A percentile compares a stretch with the other conserved stretches of the same genome.
phyloP scores from a whole-genome alignment of 2,888 invertebrate species.

The Neoitamus cyanurus region DNA sequence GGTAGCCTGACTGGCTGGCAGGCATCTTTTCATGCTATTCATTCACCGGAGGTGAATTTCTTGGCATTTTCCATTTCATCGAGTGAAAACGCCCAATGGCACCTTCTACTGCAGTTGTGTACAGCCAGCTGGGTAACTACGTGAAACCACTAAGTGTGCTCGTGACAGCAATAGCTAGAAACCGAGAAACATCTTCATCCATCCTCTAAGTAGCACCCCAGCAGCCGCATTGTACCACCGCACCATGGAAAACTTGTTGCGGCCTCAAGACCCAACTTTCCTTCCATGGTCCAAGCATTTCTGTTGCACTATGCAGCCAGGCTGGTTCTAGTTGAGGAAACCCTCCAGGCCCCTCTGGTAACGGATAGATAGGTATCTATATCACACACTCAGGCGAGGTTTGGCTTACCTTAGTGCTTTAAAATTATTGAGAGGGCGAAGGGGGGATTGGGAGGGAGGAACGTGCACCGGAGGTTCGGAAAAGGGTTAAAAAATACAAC shows the following conservation, averaged over 20 bases:
- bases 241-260: slow-evolving; percentile 32
- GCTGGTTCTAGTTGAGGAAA: background rate
- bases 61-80: slow-evolving; percentile 37
- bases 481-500: background rate
- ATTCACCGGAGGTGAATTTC: background rate
- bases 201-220: background rate
- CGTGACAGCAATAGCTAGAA: background rate
- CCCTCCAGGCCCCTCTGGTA: background rate
- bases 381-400: background rate
- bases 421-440: background rate
- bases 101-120: background rate
- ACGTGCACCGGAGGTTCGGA: background rate
- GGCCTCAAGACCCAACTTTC: slow-evolving; percentile 32
- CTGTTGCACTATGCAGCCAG: background rate
- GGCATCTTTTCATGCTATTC: slow-evolving; percentile 1
- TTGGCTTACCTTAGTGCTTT: background rate
- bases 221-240: background rate
- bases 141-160: background rate
- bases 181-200: slow-evolving; percentile 13
- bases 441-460: background rate
- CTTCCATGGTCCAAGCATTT: slow-evolving; percentile 26
- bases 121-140: background rate
- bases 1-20: background rate
- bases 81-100: slow-evolving; percentile 40
- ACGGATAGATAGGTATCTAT: background rate